phyloP scores from a whole-genome alignment of 2,113 vertebrate species.

The Myodes glareolus region DNA sequence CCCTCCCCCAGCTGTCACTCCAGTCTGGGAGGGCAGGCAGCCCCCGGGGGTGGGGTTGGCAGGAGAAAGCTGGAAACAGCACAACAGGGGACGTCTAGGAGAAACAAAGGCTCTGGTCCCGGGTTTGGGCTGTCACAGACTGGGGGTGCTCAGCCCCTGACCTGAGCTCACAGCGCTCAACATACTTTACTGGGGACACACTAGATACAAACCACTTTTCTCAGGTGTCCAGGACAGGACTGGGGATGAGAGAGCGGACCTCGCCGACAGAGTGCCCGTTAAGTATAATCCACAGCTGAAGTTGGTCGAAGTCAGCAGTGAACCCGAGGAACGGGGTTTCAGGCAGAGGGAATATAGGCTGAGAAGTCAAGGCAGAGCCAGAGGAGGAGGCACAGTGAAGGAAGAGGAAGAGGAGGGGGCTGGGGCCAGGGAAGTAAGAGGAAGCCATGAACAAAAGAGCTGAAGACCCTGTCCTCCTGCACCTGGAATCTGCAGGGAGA shows the following conservation, averaged over 20 bases:
- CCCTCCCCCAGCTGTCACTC: background rate
- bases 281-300: background rate
- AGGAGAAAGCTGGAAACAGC: background rate
- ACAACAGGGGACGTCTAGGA: no score
- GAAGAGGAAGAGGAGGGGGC: no score
- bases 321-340: background rate
- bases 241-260: background rate
- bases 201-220: background rate
- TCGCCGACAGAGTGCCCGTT: background rate
- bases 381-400: background rate
- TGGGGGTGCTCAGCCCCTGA: background rate
- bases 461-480: background rate
- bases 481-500: background rate
- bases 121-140: background rate
- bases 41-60: background rate
- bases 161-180: background rate
- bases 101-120: background rate
- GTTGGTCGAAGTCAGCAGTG: no score
- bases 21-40: background rate
- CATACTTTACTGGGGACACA: background rate
- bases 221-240: background rate
- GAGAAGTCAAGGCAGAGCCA: background rate
- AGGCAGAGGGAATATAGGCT: background rate
- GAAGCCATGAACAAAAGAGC: background rate
- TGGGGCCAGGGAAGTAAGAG: background rate